These are phyloP conservation scores for Trachurus trachurus DNA, from an alignment of 2,797 vertebrate species.

Conservation along the genomic window DNA sequence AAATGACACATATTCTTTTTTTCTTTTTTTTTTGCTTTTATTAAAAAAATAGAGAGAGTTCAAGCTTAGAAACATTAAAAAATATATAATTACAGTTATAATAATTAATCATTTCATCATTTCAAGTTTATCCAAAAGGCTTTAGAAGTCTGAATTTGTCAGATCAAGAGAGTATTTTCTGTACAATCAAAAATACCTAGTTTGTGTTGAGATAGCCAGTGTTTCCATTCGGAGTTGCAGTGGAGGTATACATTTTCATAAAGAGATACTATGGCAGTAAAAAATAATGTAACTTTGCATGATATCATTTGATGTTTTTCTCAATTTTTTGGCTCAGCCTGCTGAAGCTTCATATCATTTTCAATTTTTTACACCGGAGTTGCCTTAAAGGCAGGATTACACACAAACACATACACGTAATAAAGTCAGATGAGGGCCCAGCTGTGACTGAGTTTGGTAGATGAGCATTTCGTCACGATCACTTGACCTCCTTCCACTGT, in stretches of 20 bases:
- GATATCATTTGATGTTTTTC: neutral
- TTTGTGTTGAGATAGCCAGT: slow-evolving; percentile 3
- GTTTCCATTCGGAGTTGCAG: neutral
- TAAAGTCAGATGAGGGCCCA: slow-evolving; percentile 85
- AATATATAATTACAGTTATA: neutral
- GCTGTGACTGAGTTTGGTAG: slow-evolving; percentile 76
- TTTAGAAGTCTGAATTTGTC: neutral
- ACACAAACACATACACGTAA: neutral
- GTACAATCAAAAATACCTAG: neutral
- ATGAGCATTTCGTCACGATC: slow-evolving; percentile 77
- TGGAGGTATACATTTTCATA: neutral
- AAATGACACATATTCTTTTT: too few relatives aligned
- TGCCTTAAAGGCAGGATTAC: neutral
- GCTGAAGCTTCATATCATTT: neutral
- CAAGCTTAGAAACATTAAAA: neutral
- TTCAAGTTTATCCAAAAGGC: slow-evolving; percentile 11
- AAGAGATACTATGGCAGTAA: neutral
- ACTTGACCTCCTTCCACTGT: slow-evolving; percentile 73
- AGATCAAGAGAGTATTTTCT: neutral
- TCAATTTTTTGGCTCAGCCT: neutral
- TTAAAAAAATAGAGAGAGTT: neutral
- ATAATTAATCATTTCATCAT: too few relatives aligned
- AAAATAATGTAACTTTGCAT: neutral
- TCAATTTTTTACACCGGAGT: too few relatives aligned
- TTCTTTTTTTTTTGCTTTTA: neutral